Percentiles rank a stretch among this genome's conserved stretches.
Evolutionary conservation across 2,113 vertebrate genomes (phyloP).

Genomic region (Bolborhynchus lineola): DNA sequence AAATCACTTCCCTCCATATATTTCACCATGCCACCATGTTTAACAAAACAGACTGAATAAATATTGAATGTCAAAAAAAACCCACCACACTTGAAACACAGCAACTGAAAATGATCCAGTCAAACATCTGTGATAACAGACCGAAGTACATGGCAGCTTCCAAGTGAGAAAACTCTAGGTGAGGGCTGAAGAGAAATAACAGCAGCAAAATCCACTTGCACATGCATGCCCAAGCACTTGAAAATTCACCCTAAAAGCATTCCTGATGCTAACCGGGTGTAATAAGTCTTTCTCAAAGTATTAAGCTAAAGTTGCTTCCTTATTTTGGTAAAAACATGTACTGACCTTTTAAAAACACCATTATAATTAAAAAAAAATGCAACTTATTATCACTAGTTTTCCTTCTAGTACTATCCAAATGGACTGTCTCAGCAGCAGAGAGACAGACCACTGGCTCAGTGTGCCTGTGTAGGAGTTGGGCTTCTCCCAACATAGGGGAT

Average conservation of each 20-base stretch:
- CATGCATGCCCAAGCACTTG: background rate
- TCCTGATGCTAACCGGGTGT: background rate
- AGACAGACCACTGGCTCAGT: constrained; percentile 19
- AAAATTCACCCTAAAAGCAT: background rate
- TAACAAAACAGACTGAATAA: constrained; percentile 59
- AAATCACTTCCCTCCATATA: background rate
- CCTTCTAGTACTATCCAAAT: background rate
- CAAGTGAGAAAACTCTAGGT: background rate
- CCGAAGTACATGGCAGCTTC: background rate
- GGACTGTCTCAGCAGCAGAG: background rate
- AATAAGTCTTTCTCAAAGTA: background rate
- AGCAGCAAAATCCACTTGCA: background rate
- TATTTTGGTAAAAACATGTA: background rate
- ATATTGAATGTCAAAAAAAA: constrained; percentile 53
- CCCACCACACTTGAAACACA: background rate
- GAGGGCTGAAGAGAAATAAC: background rate
- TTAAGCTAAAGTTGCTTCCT: background rate
- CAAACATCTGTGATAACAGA: constrained; percentile 70
- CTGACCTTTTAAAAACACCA: background rate
- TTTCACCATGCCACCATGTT: background rate
- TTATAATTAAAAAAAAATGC: background rate
- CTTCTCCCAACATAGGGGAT: background rate
- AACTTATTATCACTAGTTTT: background rate
- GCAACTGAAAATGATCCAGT: constrained; percentile 48
- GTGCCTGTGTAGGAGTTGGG: constrained; percentile 12